Evolutionary conservation across 2,888 invertebrate species (phyloP).

Genomic region (Gryllus longicercus): DNA sequence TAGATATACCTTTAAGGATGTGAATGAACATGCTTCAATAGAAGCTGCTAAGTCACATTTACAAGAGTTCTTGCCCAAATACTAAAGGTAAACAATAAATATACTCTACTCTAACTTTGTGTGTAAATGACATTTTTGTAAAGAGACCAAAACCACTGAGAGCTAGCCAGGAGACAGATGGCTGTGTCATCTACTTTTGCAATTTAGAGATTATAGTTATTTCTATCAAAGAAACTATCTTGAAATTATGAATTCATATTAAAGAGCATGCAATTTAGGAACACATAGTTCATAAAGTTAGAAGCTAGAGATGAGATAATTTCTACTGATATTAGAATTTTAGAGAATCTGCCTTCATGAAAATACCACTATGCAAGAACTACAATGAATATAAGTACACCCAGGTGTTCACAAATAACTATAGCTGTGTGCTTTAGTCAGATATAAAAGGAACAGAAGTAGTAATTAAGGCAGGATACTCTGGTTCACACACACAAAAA

Average conservation of each 20-base stretch:
- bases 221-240: neutral
- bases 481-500: neutral
- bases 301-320: neutral
- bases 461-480: slow-evolving; percentile 7
- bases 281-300: neutral
- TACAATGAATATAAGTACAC: neutral
- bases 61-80: neutral
- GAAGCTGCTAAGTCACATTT: slow-evolving; percentile 8
- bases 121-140: neutral
- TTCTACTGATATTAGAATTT: neutral
- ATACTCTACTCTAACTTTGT: neutral
- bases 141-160: neutral
- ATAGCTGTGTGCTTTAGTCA: neutral
- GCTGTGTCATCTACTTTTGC: neutral
- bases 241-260: neutral
- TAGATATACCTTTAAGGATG: slow-evolving; percentile 1
- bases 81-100: neutral
- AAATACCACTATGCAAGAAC: neutral
- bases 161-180: slow-evolving; percentile 17
- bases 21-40: neutral
- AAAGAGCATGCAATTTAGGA: slow-evolving; percentile 11
- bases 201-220: neutral
- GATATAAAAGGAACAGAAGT: neutral
- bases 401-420: neutral
- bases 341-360: neutral